Base-by-base conservation (phyloP, 1,140 invertebrate genomes). In the Brachionus paranguensis region DNA sequence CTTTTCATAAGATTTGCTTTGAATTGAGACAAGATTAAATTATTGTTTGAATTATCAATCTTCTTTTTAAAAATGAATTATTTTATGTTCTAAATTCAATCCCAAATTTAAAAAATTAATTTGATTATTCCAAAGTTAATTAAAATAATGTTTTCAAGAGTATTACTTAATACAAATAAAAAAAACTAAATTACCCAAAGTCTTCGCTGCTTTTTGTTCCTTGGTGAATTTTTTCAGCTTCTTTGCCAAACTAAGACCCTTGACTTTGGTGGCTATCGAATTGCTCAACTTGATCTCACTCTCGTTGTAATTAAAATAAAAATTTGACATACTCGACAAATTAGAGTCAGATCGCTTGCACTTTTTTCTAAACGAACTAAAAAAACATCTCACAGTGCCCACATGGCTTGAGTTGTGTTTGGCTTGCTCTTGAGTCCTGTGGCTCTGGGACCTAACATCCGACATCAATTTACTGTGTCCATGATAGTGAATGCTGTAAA, bases 151-250 rank as follows among this genome's bases (percentile, higher is more conserved):
- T n/a, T n/a, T n/a, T n/a, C n/a, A n/a, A n/a, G n/a, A n/a, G n/a
- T n/a, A n/a, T n/a, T n/a, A n/a, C n/a, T n/a, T n/a, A n/a, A n/a
- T n/a, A n/a, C n/a, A n/a, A n/a, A n/a, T n/a, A 33, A 37, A 37
- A 37, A 37, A 37, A 29, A 29, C n/a, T 24, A 60, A 27, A 64
- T 68, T 24, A 68, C 87, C 87, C n/a, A 91, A 86, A 14, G 91
- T 91, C 86, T 91, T 91, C 0, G 91, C 91, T 7, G 91, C 91
- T 86, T 91, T 91, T 55, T 90, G 88, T 85, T 92, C 91, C 81
- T 90, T 90, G 41, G 89, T 87, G 43, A 91, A 86, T 94, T 96
- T 96, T 74, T 45, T 55, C 8, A 84, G 43, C 12, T 65, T 65
- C 33, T 84, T 84, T 45, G 60, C 37, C 64, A 81, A 29, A 11